Conservation (phyloP, 2,797 vertebrate genomes). For the Hybognathus amarus region DNA sequence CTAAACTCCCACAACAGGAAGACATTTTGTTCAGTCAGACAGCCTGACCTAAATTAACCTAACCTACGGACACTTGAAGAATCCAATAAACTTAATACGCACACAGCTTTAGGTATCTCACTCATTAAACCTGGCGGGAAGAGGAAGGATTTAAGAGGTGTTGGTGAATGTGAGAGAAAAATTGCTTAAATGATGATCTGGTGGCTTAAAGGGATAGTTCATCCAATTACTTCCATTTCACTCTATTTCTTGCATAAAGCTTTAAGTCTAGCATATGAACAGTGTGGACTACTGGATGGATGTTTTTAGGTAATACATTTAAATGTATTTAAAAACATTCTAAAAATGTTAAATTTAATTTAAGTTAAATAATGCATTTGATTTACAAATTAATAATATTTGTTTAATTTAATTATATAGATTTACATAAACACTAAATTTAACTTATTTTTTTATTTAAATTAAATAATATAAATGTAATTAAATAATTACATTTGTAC, state of each 20-base stretch:
- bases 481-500: no score
- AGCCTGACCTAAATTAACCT: slow-evolving; percentile 43
- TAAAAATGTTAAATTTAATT: not conserved
- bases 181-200: not conserved
- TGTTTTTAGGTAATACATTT: not conserved
- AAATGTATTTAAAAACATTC: not conserved
- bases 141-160: slow-evolving; percentile 15
- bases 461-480: no score
- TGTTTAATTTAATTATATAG: not conserved
- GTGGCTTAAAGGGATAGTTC: slow-evolving; percentile 8
- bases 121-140: slow-evolving; percentile 8
- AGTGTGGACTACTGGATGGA: not conserved
- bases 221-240: not conserved
- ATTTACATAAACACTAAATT: not conserved
- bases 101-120: slow-evolving; percentile 19
- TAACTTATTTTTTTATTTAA: no score
- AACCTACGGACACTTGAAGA: slow-evolving; percentile 30
- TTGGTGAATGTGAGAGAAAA: slow-evolving; percentile 20
- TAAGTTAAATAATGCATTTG: not conserved
- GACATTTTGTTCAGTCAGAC: slow-evolving; percentile 40
- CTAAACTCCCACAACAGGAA: slow-evolving; percentile 41
- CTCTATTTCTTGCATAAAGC: slow-evolving; percentile 1
- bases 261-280: not conserved
- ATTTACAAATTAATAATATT: not conserved
- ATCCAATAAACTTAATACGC: slow-evolving; percentile 35